Evolutionary conservation across 2,797 vertebrate species (phyloP).

Genomic region (Odontamblyopus rebecca): DNA sequence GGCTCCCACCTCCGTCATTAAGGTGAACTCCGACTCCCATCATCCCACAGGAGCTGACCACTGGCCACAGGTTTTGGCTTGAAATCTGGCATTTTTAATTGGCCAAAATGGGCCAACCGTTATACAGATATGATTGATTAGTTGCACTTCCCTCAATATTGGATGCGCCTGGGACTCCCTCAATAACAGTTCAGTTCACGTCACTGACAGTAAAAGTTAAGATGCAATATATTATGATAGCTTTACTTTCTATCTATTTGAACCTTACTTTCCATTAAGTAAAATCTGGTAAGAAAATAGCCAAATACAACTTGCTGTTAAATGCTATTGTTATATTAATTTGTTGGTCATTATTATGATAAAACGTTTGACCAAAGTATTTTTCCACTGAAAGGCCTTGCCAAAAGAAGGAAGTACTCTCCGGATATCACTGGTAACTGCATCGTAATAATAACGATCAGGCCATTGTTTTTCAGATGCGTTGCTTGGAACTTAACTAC

Average conservation of each 20-base stretch:
- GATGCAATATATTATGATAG: too few species aligned
- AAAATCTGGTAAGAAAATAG: too few species aligned
- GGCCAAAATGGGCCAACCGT: neutral
- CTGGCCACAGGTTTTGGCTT: slow-evolving; percentile 21
- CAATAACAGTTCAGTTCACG: neutral
- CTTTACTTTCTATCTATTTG: too few species aligned
- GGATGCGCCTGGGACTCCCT: neutral
- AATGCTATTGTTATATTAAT: neutral
- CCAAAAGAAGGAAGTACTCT: slow-evolving; percentile 41
- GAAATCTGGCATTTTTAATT: slow-evolving; percentile 10
- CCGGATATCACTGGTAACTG: slow-evolving; percentile 19
- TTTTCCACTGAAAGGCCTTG: slow-evolving; percentile 21
- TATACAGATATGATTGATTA: neutral
- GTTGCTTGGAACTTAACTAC: slow-evolving; percentile 9
- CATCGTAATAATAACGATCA: slow-evolving; percentile 35
- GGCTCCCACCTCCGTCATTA: slow-evolving; percentile 91
- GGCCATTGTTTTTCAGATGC: slow-evolving; percentile 46
- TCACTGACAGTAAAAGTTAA: neutral
- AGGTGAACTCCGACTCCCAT: slow-evolving; percentile 78
- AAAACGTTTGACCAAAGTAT: slow-evolving; percentile 19
- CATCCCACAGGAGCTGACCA: slow-evolving; percentile 30
- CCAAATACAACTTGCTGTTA: too few species aligned
- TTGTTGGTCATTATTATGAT: slow-evolving; percentile 8
- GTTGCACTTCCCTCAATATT: neutral
- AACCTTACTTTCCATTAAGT: too few species aligned